Base-by-base conservation (phyloP, 2,797 vertebrate genomes). In the Crenichthys baileyi region DNA sequence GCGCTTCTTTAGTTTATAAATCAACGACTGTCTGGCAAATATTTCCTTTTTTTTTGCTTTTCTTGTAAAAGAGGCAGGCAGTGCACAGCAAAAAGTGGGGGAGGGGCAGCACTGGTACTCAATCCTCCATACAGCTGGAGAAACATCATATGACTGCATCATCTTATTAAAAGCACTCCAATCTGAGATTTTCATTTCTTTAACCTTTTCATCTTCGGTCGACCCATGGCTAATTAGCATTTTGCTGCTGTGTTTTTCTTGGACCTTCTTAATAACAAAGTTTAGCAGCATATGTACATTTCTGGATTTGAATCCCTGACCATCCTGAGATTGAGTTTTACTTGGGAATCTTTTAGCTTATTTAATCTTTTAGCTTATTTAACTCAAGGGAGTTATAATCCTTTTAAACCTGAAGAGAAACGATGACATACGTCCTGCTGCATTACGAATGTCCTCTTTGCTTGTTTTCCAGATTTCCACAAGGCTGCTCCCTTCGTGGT, bases 401-500 rank as follows among this genome's bases (percentile, higher is more conserved):
- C 3, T 46, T 70, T 48, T 70, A 26, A 53, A 48, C 44, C 51
- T 72, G 18, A 55, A 72, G 8, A 41, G 0, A 18, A 24, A 67
- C 41, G 29, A 41, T 65, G 15, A 18, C 16, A 1, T 31, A 20
- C 26, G 7, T 65, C 31, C 18, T 20, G 18, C 18, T 39, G 61
- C 61, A 20, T 4, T 67, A 67, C 31, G 78, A 39, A 71, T 77
- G 31, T 87, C 31, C 55, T 13, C 80, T 77, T 55, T 68, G 95
- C 94, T 70, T 72, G 15, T 46, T 70, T 68, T 26, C 31, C 96
- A 99, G 98, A 99, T 99, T 99, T 99, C 97, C 98, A 99, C 96
- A 99, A 98, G 97, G 97, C 97, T 85, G 97, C 97, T 84, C 98
- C 98, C 22, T 99, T 98, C 36, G 98, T 99, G 94, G 97, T 98